Conservation (phyloP, 2,113 vertebrate species). For the Promerops cafer region DNA sequence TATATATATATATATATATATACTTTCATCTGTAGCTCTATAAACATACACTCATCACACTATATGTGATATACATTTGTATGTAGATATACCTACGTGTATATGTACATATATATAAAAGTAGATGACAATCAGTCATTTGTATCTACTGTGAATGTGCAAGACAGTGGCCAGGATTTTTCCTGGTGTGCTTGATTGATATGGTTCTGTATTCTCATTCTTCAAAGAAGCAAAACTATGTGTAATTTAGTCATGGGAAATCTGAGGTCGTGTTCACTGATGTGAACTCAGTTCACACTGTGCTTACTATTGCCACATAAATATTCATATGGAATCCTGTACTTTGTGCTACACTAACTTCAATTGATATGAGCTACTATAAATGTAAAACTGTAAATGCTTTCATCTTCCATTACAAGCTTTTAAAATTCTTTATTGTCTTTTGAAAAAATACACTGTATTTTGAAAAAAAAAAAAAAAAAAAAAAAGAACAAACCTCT, state of each 20-base stretch:
- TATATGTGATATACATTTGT: neutral
- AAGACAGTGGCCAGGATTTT: neutral
- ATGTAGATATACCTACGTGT: neutral
- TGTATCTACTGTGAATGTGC: neutral
- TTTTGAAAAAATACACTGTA: neutral
- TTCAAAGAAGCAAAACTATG: neutral
- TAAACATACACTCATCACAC: neutral
- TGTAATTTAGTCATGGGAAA: neutral
- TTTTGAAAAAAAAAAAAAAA: neutral
- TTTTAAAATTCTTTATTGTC: neutral
- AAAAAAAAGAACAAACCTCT: accelerated
- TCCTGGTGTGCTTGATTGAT: neutral
- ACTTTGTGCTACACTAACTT: neutral
- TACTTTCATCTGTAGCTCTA: neutral
- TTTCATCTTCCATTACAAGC: neutral
- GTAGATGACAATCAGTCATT: neutral
- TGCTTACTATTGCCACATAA: neutral
- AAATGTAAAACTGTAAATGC: neutral
- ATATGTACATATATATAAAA: neutral
- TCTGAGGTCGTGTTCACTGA: neutral
- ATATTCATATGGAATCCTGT: neutral
- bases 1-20: neutral
- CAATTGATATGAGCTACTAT: neutral
- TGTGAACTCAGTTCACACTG: no score
- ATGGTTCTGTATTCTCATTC: neutral